These are phyloP conservation scores for Blastobasis adustella DNA, from an alignment of 2,888 invertebrate genomes.

Conservation along the genomic window DNA sequence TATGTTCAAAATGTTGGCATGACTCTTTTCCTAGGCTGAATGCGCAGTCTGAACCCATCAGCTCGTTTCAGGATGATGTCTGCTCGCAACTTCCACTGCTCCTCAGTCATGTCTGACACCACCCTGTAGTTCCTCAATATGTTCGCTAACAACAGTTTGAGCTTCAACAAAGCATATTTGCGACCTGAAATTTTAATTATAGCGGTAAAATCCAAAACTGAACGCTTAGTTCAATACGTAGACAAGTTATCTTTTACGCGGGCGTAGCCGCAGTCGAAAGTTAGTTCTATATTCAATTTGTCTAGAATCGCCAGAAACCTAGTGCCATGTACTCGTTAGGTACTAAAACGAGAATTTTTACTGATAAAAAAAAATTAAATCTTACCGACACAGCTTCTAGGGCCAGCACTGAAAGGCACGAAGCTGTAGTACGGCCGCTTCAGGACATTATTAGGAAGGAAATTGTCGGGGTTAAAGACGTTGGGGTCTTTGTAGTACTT, in stretches of 20 bases:
- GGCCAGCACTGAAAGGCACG: conserved; percentile 87
- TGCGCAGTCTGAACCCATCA: conserved; percentile 80
- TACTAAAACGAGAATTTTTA: too few relatives aligned
- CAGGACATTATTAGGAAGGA: conserved; percentile 83
- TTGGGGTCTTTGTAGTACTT: conserved; percentile 81
- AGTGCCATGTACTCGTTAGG: too few relatives aligned
- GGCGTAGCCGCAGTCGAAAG: too few relatives aligned
- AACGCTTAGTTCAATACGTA: conserved; percentile 10
- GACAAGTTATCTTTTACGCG: too few relatives aligned
- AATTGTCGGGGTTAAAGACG: conserved; percentile 85
- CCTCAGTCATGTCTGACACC: conserved; percentile 77
- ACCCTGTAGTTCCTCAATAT: conserved; percentile 80
- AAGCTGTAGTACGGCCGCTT: conserved; percentile 86
- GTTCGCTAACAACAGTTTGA: conserved; percentile 83
- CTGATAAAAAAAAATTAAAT: too few relatives aligned
- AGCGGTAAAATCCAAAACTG: too few relatives aligned
- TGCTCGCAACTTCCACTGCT: conserved; percentile 79
- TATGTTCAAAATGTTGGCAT: too few relatives aligned
- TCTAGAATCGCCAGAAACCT: too few relatives aligned
- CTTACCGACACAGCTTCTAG: conserved; percentile 85
- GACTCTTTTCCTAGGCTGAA: conserved; percentile 76
- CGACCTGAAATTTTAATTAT: conserved; percentile 61
- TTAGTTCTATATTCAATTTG: too few relatives aligned
- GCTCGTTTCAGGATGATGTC: conserved; percentile 84
- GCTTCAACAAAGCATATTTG: conserved; percentile 86